Evolutionary conservation across 2,113 vertebrate species (phyloP).

Genomic region (Oreochromis niloticus): DNA sequence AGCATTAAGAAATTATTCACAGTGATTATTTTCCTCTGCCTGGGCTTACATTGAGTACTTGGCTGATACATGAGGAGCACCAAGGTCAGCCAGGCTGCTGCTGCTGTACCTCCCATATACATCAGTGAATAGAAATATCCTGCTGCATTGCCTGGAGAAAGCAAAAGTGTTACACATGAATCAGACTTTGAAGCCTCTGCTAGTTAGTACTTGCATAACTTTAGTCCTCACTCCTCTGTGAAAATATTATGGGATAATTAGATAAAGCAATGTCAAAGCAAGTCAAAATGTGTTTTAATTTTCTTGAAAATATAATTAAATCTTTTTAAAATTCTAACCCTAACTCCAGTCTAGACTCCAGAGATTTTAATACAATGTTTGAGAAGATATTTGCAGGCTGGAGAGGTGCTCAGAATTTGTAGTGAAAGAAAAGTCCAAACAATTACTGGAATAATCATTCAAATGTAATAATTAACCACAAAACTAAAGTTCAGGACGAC

Average conservation of each 20-base stretch:
- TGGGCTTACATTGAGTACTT: neutral
- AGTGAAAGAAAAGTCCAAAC: neutral
- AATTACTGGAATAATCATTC: neutral
- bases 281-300: neutral
- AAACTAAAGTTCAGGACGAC: neutral
- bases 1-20: conserved; percentile 57
- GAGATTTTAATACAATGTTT: neutral
- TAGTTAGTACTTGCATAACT: rapidly evolving
- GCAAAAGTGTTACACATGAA: neutral
- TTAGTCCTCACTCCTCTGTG: neutral
- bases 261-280: neutral
- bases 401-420: neutral
- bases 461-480: neutral
- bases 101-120: neutral
- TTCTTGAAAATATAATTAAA: neutral
- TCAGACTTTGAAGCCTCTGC: neutral
- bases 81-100: conserved; percentile 29
- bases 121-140: neutral
- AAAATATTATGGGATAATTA: neutral
- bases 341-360: neutral
- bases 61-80: conserved; percentile 27
- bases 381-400: neutral
- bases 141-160: neutral
- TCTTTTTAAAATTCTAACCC: neutral
- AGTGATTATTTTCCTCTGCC: conserved; percentile 23